Evolutionary conservation across 2,888 invertebrate species (phyloP).

Genomic region (Erynnis tages): DNA sequence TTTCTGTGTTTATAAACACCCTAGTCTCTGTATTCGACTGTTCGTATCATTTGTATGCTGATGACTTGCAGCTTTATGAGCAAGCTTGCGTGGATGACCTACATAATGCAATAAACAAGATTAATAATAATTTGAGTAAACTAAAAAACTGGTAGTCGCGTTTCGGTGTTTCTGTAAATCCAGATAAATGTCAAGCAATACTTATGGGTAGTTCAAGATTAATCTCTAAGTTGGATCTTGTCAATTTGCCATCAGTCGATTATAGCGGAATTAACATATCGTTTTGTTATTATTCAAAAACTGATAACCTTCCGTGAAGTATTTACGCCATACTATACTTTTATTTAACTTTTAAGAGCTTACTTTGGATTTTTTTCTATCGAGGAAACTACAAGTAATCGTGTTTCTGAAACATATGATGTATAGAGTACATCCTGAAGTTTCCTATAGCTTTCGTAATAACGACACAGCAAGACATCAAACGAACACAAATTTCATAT

Average conservation of each 20-base stretch:
- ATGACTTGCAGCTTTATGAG: neutral
- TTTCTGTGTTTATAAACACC: neutral
- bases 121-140: neutral
- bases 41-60: neutral
- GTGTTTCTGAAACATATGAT: no score
- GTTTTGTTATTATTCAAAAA: no score
- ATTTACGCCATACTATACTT: no score
- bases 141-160: neutral
- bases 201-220: neutral
- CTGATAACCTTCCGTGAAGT: no score
- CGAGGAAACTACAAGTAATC: no score
- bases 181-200: neutral
- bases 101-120: neutral
- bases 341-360: no score
- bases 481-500: no score
- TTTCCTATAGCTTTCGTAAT: no score
- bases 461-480: no score
- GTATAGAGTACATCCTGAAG: no score
- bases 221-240: neutral
- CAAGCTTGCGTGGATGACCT: neutral
- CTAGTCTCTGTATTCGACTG: neutral
- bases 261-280: no score
- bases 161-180: neutral
- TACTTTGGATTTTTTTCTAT: no score
- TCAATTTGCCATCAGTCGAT: neutral